A percentile compares a stretch with the other conserved stretches of the same genome.
Evolutionary conservation across 2,113 vertebrate genomes (phyloP).

Genomic region (Amphiprion ocellaris): DNA sequence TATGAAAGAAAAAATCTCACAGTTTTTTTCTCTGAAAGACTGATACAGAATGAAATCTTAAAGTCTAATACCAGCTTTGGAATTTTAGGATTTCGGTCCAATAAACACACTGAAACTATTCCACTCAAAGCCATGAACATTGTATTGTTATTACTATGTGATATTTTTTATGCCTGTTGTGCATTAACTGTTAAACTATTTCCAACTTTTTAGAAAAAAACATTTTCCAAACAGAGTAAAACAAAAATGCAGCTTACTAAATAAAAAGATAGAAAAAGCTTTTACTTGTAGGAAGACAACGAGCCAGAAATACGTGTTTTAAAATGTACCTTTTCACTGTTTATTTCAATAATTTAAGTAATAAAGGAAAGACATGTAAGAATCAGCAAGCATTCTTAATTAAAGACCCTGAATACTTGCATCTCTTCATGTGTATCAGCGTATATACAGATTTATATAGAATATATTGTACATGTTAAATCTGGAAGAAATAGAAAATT

Average conservation of each 20-base stretch:
- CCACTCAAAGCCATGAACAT: conserved; percentile 4
- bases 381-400: conserved; percentile 15
- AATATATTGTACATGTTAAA: conserved; percentile 20
- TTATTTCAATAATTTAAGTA: conserved; percentile 45
- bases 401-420: conserved; percentile 2
- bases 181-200: too few species aligned
- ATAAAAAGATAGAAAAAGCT: conserved; percentile 10
- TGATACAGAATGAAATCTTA: background rate
- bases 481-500: background rate
- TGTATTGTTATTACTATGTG: too few species aligned
- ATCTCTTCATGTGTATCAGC: conserved; percentile 22
- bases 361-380: conserved; percentile 10
- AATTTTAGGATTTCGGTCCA: background rate
- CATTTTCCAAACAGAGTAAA: background rate
- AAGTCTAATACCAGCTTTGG: background rate
- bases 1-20: background rate
- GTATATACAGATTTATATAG: conserved; percentile 24
- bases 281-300: conserved; percentile 1
- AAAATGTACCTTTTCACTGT: background rate
- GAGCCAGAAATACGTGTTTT: conserved; percentile 20
- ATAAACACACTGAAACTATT: background rate
- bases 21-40: background rate
- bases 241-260: background rate
- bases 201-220: background rate
- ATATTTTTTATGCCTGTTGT: too few species aligned